Conservation (phyloP, 2,888 invertebrate species). For the Sclerodermus sp. region DNA sequence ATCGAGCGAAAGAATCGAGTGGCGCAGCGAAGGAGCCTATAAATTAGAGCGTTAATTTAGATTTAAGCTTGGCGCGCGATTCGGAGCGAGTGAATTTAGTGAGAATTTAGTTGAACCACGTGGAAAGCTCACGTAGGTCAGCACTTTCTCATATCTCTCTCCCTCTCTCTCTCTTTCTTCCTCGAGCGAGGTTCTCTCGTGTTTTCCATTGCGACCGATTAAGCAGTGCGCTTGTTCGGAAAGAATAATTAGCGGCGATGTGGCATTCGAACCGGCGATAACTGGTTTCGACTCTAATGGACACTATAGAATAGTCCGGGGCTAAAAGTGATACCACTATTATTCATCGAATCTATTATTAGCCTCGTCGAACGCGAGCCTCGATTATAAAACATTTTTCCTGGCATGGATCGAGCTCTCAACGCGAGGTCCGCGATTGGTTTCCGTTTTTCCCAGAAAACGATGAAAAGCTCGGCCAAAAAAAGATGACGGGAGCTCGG, state of each 20-base stretch:
- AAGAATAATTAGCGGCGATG: constrained; percentile 31
- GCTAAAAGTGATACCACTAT: too few species aligned
- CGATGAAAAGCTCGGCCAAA: too few species aligned
- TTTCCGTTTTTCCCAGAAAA: too few species aligned
- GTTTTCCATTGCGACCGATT: constrained; percentile 13
- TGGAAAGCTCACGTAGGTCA: constrained; percentile 29
- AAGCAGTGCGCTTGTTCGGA: constrained; percentile 12
- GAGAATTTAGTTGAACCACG: constrained; percentile 19
- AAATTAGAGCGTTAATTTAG: too few species aligned
- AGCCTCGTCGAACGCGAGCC: neutral
- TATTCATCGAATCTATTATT: too few species aligned
- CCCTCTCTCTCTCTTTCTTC: constrained; percentile 14
- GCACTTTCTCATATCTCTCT: constrained; percentile 31
- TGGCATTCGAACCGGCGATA: constrained; percentile 11
- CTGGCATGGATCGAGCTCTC: too few species aligned
- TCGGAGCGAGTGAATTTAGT: neutral
- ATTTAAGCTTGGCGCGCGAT: too few species aligned
- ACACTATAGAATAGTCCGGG: neutral
- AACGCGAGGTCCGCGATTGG: too few species aligned
- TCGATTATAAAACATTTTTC: neutral
- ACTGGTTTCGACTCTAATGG: constrained; percentile 19
- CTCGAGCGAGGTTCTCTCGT: neutral
- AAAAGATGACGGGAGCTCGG: too few species aligned
- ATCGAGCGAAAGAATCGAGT: too few species aligned
- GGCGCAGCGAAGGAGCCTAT: too few species aligned